A percentile compares a stretch with the other conserved stretches of the same genome.
These are phyloP conservation scores for Phalangium opilio DNA, from an alignment of 2,888 invertebrate genomes.

Conservation along the genomic window DNA sequence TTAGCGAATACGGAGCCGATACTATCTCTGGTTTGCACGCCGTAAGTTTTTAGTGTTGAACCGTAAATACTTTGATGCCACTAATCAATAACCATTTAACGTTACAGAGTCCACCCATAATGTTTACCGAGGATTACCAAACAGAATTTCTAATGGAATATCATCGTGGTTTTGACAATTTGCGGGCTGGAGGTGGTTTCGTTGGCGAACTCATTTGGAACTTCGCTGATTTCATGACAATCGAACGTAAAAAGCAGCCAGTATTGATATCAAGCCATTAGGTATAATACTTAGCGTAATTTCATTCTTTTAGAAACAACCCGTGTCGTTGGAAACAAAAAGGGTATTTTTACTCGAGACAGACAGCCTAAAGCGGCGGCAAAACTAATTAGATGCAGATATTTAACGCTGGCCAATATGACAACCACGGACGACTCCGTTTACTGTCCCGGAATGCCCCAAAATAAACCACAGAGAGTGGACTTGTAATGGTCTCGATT, in stretches of 20 bases:
- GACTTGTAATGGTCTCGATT: too few species aligned
- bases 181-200: slow-evolving; percentile 49
- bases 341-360: slow-evolving; percentile 57
- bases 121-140: slow-evolving; percentile 96
- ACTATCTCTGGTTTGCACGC: slow-evolving; percentile 78
- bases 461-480: too few species aligned
- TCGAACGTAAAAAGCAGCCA: slow-evolving; percentile 54
- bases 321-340: slow-evolving; percentile 74
- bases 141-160: slow-evolving; percentile 63
- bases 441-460: background rate
- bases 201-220: slow-evolving; percentile 98
- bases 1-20: slow-evolving; percentile 94
- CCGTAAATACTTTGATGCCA: too few species aligned
- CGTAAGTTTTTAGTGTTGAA: slow-evolving; percentile 36
- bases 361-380: slow-evolving; percentile 83
- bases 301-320: slow-evolving; percentile 50
- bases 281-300: too few species aligned
- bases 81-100: too few species aligned
- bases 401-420: slow-evolving; percentile 31
- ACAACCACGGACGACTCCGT: background rate
- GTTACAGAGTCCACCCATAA: slow-evolving; percentile 36
- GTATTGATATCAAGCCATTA: too few species aligned
- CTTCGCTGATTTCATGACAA: slow-evolving; percentile 95
- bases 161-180: slow-evolving; percentile 74
- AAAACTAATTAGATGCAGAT: slow-evolving; percentile 60